phyloP scores from a whole-genome alignment of 2,888 invertebrate species.

The Erpobdella octoculata region DNA sequence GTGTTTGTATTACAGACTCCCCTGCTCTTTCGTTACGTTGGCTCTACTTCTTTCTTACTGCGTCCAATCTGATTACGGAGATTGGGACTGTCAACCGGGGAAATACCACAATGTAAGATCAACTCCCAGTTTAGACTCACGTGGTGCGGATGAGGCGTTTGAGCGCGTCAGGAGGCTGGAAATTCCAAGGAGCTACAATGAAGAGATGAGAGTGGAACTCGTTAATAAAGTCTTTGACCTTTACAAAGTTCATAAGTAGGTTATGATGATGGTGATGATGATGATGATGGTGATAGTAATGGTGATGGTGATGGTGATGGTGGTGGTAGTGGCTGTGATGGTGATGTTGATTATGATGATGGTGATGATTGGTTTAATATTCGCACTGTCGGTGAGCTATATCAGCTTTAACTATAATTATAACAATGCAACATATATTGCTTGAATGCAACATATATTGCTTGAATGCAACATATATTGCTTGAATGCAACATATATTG shows the following conservation, averaged over 20 bases:
- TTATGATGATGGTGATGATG: neutral
- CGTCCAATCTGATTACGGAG: conserved; percentile 11
- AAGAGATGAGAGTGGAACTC: neutral
- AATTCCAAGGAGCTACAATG: neutral
- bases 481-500: too few relatives aligned
- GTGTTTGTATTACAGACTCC: neutral
- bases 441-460: too few relatives aligned
- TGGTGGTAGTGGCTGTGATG: too few relatives aligned
- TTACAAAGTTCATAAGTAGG: neutral
- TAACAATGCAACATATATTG: too few relatives aligned
- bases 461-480: too few relatives aligned
- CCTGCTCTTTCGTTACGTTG: neutral
- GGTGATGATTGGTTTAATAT: too few relatives aligned
- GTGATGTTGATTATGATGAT: too few relatives aligned
- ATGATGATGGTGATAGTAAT: neutral
- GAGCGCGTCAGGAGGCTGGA: neutral
- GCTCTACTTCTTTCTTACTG: neutral
- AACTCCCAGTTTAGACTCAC: neutral
- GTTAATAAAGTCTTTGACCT: neutral
- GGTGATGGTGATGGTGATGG: too few relatives aligned
- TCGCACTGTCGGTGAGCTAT: too few relatives aligned
- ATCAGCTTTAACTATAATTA: too few relatives aligned
- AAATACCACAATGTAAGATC: neutral
- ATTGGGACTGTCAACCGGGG: neutral
- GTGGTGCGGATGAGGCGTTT: neutral